A percentile compares a stretch with the other conserved stretches of the same genome.
phyloP scores from a whole-genome alignment of 2,888 invertebrate genomes.

The Sinodicranocentrus sp. region DNA sequence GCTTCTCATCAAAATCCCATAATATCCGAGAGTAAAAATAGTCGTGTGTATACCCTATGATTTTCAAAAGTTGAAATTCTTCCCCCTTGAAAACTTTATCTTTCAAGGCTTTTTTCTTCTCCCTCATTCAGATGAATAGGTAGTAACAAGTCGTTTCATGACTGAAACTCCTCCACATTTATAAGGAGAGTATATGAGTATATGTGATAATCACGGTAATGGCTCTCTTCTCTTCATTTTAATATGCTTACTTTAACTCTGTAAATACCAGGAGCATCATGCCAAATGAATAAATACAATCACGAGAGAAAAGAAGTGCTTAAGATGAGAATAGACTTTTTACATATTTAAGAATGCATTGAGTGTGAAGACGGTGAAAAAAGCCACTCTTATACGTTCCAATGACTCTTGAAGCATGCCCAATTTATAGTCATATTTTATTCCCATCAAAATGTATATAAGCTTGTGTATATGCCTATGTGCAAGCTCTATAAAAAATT shows the following conservation, averaged over 20 bases:
- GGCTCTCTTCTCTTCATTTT: background rate
- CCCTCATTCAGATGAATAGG: background rate
- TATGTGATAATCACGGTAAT: conserved; percentile 1
- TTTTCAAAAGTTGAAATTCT: no score
- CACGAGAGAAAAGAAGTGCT: background rate
- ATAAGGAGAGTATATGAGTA: background rate
- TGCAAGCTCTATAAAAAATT: no score
- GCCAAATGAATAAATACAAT: conserved; percentile 32
- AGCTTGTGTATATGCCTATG: no score
- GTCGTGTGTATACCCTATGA: no score
- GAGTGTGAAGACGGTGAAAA: background rate
- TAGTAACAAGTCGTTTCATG: conserved; percentile 2
- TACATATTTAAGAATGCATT: conserved; percentile 12
- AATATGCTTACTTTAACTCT: background rate
- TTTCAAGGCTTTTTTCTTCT: no score
- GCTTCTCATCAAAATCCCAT: no score
- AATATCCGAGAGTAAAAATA: no score
- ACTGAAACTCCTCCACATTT: background rate
- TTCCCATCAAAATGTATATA: conserved; percentile 8
- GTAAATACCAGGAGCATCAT: conserved; percentile 2
- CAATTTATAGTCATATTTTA: conserved; percentile 17
- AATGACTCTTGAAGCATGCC: conserved; percentile 35
- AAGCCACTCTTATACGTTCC: background rate
- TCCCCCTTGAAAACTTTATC: no score
- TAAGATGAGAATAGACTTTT: background rate